These are phyloP conservation scores for Laothoe populi DNA, from an alignment of 2,888 invertebrate species.

Conservation along the genomic window DNA sequence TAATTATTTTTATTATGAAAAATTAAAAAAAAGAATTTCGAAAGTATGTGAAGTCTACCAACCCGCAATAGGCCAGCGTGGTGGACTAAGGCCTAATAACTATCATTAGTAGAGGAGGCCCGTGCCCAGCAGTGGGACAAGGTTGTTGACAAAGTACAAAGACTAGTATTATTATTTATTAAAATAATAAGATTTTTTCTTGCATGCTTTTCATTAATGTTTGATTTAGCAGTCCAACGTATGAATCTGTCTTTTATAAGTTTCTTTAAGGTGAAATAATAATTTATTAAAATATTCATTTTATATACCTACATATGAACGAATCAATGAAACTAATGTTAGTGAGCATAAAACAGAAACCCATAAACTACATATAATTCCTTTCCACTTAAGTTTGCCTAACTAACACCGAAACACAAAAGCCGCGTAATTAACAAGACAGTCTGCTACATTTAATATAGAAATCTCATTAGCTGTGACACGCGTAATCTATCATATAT, in stretches of 20 bases:
- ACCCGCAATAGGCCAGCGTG: too few relatives aligned
- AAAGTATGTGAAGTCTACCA: too few relatives aligned
- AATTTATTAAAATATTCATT: not conserved
- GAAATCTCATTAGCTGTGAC: conserved; percentile 53
- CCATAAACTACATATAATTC: not conserved
- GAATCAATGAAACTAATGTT: not conserved
- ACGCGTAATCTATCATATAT: conserved; percentile 55
- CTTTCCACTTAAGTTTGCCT: not conserved
- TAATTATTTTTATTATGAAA: not conserved
- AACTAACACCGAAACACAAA: conserved; percentile 29
- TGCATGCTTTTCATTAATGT: too few relatives aligned
- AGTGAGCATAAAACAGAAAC: not conserved
- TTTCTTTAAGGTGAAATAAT: not conserved
- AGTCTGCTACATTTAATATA: conserved; percentile 51
- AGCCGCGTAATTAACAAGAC: conserved; percentile 49
- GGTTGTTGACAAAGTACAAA: too few relatives aligned
- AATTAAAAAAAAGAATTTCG: too few relatives aligned
- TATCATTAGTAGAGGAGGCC: too few relatives aligned
- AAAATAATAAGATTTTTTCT: too few relatives aligned
- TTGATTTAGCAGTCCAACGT: too few relatives aligned
- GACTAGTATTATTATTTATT: too few relatives aligned
- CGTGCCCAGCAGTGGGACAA: too few relatives aligned
- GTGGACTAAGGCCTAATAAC: too few relatives aligned
- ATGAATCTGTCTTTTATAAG: too few relatives aligned
- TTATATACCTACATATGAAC: not conserved